phyloP scores from a whole-genome alignment of 2,888 invertebrate genomes.

The Nymphalis polychloros region DNA sequence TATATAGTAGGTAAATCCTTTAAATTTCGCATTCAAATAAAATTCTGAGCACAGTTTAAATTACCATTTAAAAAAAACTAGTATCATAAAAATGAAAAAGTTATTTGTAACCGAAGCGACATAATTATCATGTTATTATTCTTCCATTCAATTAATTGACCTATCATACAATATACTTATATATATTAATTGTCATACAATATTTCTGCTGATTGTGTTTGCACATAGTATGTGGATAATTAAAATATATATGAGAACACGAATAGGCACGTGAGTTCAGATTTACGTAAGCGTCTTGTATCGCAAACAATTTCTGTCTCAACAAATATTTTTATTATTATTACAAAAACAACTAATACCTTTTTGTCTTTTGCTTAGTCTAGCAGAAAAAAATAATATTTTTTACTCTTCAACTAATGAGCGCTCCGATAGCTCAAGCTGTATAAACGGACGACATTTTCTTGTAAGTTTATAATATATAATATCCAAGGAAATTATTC shows the following conservation, averaged over 20 bases:
- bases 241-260: constrained; percentile 1
- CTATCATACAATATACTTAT: too few relatives aligned
- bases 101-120: too few relatives aligned
- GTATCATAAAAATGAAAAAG: too few relatives aligned
- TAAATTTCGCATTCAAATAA: neutral
- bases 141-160: neutral
- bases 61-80: too few relatives aligned
- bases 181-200: neutral
- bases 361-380: neutral
- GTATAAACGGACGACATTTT: too few relatives aligned
- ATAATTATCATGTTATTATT: neutral
- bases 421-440: too few relatives aligned
- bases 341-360: neutral
- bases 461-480: too few relatives aligned
- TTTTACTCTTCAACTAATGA: too few relatives aligned
- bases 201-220: neutral
- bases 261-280: constrained; percentile 3
- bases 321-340: neutral
- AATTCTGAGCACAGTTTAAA: neutral
- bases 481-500: too few relatives aligned
- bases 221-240: neutral
- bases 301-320: constrained; percentile 1
- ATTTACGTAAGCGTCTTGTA: constrained; percentile 4
- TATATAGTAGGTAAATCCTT: neutral
- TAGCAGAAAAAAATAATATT: too few relatives aligned